These are phyloP conservation scores for Isichthys henryi DNA, from an alignment of 2,113 vertebrate species.

Conservation along the genomic window DNA sequence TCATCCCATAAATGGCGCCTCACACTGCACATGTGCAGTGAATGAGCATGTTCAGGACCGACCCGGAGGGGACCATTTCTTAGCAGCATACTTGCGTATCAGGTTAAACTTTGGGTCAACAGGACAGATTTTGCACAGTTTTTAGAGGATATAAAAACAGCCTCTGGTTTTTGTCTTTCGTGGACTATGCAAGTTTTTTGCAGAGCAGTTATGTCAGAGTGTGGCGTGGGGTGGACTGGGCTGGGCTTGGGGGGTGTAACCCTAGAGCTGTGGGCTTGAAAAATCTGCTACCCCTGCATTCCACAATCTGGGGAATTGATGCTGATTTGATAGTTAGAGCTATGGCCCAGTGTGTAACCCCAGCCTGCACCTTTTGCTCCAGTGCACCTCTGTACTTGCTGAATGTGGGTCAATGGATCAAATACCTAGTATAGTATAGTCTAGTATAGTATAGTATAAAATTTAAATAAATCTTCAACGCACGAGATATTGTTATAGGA, in stretches of 20 bases:
- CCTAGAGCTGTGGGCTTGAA: neutral
- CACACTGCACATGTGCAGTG: conserved; percentile 29
- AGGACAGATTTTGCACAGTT: conserved; percentile 12
- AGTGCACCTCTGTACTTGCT: neutral
- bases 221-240: neutral
- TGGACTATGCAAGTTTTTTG: conserved; percentile 29
- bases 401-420: neutral
- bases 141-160: conserved; percentile 22
- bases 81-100: neutral
- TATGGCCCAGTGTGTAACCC: neutral
- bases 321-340: neutral
- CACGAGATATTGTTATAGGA: neutral
- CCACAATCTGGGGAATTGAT: neutral
- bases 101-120: conserved; percentile 1
- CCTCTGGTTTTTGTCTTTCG: conserved; percentile 36
- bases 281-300: neutral
- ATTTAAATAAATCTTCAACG: neutral
- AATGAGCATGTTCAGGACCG: conserved; percentile 7
- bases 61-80: neutral
- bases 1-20: conserved; percentile 23
- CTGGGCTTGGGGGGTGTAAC: neutral
- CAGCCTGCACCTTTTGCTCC: neutral
- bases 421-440: neutral
- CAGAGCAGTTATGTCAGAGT: conserved; percentile 41
- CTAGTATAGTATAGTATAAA: neutral